phyloP scores from a whole-genome alignment of 2,888 invertebrate genomes.

The Aquatica leii region DNA sequence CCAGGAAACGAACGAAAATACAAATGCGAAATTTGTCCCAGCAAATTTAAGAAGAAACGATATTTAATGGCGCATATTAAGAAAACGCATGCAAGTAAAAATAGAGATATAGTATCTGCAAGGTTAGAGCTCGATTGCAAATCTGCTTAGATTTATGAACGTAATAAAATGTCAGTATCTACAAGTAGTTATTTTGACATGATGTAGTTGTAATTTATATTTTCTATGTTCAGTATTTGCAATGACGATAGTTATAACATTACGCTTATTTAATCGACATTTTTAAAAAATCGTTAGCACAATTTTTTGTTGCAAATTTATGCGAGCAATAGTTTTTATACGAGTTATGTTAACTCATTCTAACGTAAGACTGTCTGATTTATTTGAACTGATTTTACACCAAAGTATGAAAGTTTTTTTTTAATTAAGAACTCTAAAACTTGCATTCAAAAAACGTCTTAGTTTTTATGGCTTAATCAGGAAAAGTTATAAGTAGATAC shows the following conservation, averaged over 20 bases:
- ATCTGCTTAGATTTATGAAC: constrained; percentile 18
- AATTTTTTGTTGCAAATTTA: no score
- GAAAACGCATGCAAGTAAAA: constrained; percentile 27
- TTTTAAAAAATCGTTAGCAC: no score
- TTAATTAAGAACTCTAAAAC: no score
- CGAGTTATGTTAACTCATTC: no score
- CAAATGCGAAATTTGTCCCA: constrained; percentile 37
- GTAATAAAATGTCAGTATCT: constrained; percentile 17
- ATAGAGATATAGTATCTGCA: constrained; percentile 17
- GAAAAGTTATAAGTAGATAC: no score
- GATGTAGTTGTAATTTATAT: neutral
- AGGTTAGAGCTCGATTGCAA: constrained; percentile 22
- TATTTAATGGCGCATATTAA: constrained; percentile 34
- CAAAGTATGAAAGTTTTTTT: constrained; percentile 8
- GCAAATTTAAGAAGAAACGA: constrained; percentile 34
- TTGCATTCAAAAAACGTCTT: no score
- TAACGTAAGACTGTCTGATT: constrained; percentile 15
- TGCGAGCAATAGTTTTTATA: no score
- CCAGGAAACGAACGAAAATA: constrained; percentile 20
- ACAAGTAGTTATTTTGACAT: no score
- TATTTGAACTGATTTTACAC: constrained; percentile 16
- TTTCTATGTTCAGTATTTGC: neutral
- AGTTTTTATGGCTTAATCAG: no score
- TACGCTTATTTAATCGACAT: no score
- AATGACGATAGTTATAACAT: no score